Percentiles rank a stretch among this genome's conserved stretches.
These are phyloP conservation scores for Drosophila bocqueti DNA, from an alignment of 1,140 invertebrate genomes.

Conservation along the genomic window DNA sequence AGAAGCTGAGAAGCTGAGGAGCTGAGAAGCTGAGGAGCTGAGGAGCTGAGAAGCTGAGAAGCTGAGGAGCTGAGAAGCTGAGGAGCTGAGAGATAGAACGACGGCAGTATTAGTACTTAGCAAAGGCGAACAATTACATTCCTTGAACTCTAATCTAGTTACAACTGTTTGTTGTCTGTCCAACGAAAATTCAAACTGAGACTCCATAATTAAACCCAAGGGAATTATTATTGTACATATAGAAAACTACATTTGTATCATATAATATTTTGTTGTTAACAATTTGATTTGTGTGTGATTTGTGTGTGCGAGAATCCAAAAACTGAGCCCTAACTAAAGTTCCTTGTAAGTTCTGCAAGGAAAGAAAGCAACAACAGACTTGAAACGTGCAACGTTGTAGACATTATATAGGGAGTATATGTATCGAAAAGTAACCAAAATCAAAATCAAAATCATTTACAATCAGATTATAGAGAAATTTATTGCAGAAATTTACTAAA, in stretches of 20 bases:
- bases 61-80: no score
- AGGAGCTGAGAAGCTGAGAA: no score
- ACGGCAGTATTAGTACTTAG: conserved; percentile 62
- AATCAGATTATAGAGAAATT: no score
- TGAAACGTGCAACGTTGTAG: conserved; percentile 60
- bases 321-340: neutral
- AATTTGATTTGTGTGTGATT: conserved; percentile 1
- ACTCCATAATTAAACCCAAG: neutral
- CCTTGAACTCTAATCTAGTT: conserved; percentile 45
- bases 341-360: neutral
- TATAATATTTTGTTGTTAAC: neutral
- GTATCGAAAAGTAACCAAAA: neutral
- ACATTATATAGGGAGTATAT: conserved; percentile 9
- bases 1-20: no score
- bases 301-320: neutral
- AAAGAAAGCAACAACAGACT: conserved; percentile 35
- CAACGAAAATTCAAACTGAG: no score
- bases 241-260: conserved; percentile 4
- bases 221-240: conserved; percentile 15
- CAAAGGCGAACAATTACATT: conserved; percentile 52
- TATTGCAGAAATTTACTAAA: neutral
- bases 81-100: conserved; percentile 12
- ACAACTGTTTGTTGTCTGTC: conserved; percentile 29
- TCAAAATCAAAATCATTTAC: conserved; percentile 19
- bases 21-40: no score